Conservation (phyloP, 1,140 invertebrate species). For the Bombyx mandarina region DNA sequence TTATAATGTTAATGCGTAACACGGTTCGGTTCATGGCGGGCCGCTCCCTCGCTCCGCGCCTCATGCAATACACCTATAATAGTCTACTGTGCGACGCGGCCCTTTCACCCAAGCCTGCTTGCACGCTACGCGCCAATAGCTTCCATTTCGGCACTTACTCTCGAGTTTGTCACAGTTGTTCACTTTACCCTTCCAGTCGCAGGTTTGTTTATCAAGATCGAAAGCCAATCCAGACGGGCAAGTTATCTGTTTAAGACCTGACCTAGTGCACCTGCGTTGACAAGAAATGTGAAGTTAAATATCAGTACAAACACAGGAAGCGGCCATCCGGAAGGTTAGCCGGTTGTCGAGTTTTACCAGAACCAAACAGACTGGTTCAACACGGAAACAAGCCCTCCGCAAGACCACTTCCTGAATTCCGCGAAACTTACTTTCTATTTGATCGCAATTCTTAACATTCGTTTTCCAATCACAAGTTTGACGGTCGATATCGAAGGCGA, state of each 20-base stretch:
- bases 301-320: slow-evolving; percentile 42
- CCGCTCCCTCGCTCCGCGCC: slow-evolving; percentile 47
- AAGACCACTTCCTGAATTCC: slow-evolving; percentile 47
- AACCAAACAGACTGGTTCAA: slow-evolving; percentile 13
- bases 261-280: slow-evolving; percentile 87
- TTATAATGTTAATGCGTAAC: slow-evolving; percentile 38
- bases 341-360: slow-evolving; percentile 15
- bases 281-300: slow-evolving; percentile 62
- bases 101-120: slow-evolving; percentile 63
- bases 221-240: slow-evolving; percentile 95
- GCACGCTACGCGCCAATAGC: slow-evolving; percentile 63
- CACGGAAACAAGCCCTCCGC: slow-evolving; percentile 52
- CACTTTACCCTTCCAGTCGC: slow-evolving; percentile 97
- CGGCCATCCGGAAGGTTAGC: slow-evolving; percentile 50
- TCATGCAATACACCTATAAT: slow-evolving; percentile 55
- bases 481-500: slow-evolving; percentile 94
- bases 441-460: slow-evolving; percentile 95
- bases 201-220: slow-evolving; percentile 97
- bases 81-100: slow-evolving; percentile 67
- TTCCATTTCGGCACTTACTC: slow-evolving; percentile 85
- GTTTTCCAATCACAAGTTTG: slow-evolving; percentile 97
- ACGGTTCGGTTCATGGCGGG: slow-evolving; percentile 35
- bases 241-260: slow-evolving; percentile 93
- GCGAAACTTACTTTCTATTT: slow-evolving; percentile 89
- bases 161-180: slow-evolving; percentile 95